Conservation (phyloP, 1,140 invertebrate species). For the Diabrotica undecimpunctata region DNA sequence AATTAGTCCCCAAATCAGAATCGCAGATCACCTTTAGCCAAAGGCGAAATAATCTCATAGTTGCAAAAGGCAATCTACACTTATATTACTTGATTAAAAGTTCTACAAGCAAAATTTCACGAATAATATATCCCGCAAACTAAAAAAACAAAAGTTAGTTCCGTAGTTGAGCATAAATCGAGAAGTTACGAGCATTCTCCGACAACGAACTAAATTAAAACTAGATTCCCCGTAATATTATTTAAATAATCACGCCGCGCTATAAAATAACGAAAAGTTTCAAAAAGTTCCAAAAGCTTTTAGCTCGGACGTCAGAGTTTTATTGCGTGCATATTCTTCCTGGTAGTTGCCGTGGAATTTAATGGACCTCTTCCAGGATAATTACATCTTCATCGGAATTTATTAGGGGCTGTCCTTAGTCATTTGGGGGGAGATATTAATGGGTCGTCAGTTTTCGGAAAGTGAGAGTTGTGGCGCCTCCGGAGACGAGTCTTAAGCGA, state of each 20-base stretch:
- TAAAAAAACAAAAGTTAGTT: not conserved
- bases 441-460: constrained; percentile 9
- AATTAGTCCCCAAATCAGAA: no score
- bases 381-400: constrained; percentile 19
- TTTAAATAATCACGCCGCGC: constrained; percentile 9
- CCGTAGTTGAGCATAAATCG: not conserved
- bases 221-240: constrained; percentile 11
- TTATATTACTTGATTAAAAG: not conserved
- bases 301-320: constrained; percentile 15
- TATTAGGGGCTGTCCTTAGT: constrained; percentile 12
- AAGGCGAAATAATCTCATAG: no score
- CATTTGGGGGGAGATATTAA: constrained; percentile 12
- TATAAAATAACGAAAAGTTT: constrained; percentile 13
- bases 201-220: constrained; percentile 9
- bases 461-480: not conserved
- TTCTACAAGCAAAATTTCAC: not conserved
- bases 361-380: constrained; percentile 21
- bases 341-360: constrained; percentile 9
- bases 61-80: not conserved
- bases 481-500: not conserved
- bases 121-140: not conserved
- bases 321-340: constrained; percentile 22
- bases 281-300: constrained; percentile 20
- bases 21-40: no score
- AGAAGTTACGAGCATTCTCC: not conserved